A percentile compares a stretch with the other conserved stretches of the same genome.
Conservation (phyloP, 2,113 vertebrate genomes). For the Mohoua ochrocephala region DNA sequence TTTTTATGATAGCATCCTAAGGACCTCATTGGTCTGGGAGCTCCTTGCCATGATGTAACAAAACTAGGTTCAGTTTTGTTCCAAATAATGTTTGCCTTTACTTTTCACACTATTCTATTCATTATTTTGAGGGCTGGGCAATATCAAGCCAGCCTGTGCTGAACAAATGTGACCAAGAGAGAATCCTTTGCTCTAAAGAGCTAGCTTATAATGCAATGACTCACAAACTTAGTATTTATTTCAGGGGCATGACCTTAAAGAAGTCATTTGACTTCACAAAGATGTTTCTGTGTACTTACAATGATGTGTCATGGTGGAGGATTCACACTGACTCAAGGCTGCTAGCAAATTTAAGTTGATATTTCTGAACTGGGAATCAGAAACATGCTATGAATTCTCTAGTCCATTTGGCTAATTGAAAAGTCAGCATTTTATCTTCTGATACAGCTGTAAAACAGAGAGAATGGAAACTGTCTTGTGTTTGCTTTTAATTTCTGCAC, state of each 20-base stretch:
- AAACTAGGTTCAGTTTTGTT: background rate
- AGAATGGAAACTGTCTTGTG: background rate
- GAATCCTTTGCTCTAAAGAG: background rate
- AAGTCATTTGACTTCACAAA: background rate
- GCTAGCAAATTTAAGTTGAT: background rate
- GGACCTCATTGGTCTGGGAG: background rate
- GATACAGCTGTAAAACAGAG: background rate
- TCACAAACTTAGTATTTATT: background rate
- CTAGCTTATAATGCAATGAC: background rate
- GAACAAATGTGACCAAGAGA: background rate
- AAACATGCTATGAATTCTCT: background rate
- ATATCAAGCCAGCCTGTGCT: background rate
- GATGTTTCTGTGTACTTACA: background rate
- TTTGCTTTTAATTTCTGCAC: constrained; percentile 43
- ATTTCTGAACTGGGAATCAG: background rate
- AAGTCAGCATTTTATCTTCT: background rate
- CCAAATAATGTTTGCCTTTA: background rate
- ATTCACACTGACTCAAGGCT: background rate
- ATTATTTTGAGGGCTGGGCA: background rate
- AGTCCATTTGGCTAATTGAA: background rate
- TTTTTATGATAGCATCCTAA: background rate
- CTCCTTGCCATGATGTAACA: background rate
- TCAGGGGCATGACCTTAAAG: background rate
- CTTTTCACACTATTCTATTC: background rate
- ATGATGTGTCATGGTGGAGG: background rate